These are phyloP conservation scores for Uloborus diversus DNA, from an alignment of 1,140 invertebrate genomes.

Conservation along the genomic window DNA sequence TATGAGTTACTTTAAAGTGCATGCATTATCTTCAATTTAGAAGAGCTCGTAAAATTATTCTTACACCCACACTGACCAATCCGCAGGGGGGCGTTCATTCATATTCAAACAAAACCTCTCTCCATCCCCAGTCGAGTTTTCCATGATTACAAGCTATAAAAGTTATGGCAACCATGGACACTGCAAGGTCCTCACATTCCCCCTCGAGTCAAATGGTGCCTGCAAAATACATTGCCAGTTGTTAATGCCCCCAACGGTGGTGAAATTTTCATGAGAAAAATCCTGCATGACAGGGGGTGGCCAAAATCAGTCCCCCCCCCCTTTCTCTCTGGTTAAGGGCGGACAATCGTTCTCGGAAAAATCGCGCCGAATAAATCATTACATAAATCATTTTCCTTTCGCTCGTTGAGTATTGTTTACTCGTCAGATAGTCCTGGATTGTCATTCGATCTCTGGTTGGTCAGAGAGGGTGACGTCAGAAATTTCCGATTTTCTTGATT, in stretches of 20 bases:
- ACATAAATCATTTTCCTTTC: constrained; percentile 50
- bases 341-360: constrained; percentile 39
- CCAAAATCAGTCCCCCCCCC: not conserved
- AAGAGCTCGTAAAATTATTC: no score
- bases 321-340: no score
- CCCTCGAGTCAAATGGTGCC: not conserved
- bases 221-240: not conserved
- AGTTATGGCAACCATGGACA: no score
- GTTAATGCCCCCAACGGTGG: not conserved
- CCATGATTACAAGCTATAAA: no score
- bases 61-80: no score
- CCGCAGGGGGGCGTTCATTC: no score
- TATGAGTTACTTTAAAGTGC: no score
- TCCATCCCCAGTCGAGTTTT: no score
- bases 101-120: no score
- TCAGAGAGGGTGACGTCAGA: constrained; percentile 13
- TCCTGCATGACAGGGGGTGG: not conserved
- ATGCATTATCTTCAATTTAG: no score
- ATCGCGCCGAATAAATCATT: constrained; percentile 42
- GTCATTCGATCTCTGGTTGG: constrained; percentile 12
- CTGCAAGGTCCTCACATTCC: no score
- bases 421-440: constrained; percentile 11
- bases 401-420: constrained; percentile 20
- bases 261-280: not conserved
- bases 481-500: constrained; percentile 39